phyloP scores from a whole-genome alignment of 1,140 invertebrate genomes.

The Uloborus diversus region DNA sequence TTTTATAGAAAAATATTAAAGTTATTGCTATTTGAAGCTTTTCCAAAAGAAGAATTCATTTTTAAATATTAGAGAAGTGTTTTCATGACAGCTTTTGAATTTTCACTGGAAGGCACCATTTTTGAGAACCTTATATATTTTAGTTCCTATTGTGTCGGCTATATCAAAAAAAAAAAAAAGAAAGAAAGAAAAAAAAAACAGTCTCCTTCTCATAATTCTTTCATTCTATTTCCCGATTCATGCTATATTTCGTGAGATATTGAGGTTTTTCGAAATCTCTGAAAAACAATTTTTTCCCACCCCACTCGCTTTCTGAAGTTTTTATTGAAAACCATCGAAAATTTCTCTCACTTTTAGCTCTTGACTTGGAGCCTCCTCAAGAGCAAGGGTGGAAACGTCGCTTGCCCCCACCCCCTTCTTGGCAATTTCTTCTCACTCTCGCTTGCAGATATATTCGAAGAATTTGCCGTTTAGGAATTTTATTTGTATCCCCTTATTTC shows the following conservation, averaged over 20 bases:
- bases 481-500: constrained; percentile 41
- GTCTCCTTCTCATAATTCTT: constrained; percentile 1
- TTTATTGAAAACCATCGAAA: constrained; percentile 51
- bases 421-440: not conserved
- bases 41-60: no score
- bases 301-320: not conserved
- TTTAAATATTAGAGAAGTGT: no score
- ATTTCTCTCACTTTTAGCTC: not conserved
- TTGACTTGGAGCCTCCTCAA: no score
- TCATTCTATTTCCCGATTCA: not conserved
- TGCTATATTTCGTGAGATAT: constrained; percentile 34
- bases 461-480: constrained; percentile 49
- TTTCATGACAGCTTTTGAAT: no score
- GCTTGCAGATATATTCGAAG: constrained; percentile 49
- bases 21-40: no score
- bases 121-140: no score
- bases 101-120: no score
- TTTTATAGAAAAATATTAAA: no score
- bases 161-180: not conserved
- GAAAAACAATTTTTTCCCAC: constrained; percentile 7
- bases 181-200: not conserved
- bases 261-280: constrained; percentile 30
- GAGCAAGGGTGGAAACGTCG: no score
- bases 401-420: not conserved
- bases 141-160: not conserved